Evolutionary conservation across 2,113 vertebrate species (phyloP).

Genomic region (Notothenia rossii): DNA sequence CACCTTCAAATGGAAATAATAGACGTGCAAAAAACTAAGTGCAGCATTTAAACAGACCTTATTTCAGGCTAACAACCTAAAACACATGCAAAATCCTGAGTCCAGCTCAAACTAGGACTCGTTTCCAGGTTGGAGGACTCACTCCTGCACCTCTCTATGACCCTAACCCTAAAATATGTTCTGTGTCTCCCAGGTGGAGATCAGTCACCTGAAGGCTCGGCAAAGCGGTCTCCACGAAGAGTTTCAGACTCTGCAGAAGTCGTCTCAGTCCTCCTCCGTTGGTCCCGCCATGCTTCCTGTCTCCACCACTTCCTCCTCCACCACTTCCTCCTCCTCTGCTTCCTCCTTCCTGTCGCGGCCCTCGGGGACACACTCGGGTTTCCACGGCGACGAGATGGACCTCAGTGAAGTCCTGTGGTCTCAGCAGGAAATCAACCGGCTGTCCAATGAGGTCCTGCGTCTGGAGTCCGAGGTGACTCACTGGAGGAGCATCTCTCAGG

Average conservation of each 20-base stretch:
- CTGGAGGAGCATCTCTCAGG: constrained; percentile 93
- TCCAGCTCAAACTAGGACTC: no score
- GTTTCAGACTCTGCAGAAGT: constrained; percentile 87
- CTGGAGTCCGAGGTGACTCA: constrained; percentile 92
- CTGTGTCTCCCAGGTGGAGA: constrained; percentile 88
- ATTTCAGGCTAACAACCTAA: no score
- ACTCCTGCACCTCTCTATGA: no score
- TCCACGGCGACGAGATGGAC: constrained; percentile 93
- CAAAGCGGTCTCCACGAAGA: constrained; percentile 93
- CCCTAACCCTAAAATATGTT: no score
- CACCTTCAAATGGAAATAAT: no score
- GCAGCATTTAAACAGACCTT: no score
- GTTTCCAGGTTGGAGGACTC: no score
- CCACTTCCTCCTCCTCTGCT: constrained; percentile 68
- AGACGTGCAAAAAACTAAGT: no score
- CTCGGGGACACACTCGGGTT: constrained; percentile 81
- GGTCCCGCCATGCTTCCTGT: constrained; percentile 75
- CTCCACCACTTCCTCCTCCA: constrained; percentile 71
- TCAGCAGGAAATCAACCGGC: constrained; percentile 96
- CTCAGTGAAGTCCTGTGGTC: constrained; percentile 95
- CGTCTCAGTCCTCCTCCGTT: constrained; percentile 79
- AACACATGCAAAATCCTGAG: no score
- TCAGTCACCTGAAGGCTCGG: constrained; percentile 95
- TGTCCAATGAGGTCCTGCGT: constrained; percentile 90
- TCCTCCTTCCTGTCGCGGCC: constrained; percentile 79